phyloP scores from a whole-genome alignment of 64 coral and sea anemone species.

The Hydrozoanthus tunicans region DNA sequence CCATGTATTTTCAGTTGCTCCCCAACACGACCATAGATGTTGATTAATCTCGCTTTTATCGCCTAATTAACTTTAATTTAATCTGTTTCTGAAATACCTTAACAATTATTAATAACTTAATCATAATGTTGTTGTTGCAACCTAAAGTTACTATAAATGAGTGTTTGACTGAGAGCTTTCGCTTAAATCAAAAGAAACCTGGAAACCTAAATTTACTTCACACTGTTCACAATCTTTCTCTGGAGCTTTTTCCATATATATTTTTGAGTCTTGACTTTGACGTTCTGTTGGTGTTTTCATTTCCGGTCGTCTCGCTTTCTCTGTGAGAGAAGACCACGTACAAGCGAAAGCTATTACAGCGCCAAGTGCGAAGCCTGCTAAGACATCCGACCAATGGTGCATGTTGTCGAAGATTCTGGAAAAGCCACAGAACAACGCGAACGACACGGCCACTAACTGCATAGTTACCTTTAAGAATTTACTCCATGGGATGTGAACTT shows the following conservation, averaged over 20 bases:
- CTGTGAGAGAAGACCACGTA: background rate
- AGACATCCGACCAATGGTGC: constrained; percentile 43
- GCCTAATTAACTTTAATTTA: too few species aligned
- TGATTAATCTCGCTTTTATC: too few species aligned
- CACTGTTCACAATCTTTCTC: background rate
- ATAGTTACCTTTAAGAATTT: constrained; percentile 31
- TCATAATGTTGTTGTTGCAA: too few species aligned
- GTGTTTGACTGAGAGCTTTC: background rate
- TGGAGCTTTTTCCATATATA: background rate
- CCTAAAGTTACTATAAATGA: background rate
- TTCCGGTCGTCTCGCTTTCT: background rate
- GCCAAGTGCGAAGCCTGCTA: constrained; percentile 29
- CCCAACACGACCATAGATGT: too few species aligned
- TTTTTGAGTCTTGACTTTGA: too few species aligned
- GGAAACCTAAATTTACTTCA: background rate
- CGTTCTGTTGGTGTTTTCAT: background rate
- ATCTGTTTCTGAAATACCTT: too few species aligned
- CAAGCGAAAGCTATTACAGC: background rate
- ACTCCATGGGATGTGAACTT: constrained; percentile 6
- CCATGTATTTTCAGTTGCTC: too few species aligned
- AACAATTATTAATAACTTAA: too few species aligned
- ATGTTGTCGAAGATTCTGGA: constrained; percentile 49
- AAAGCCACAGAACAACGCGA: constrained; percentile 20
- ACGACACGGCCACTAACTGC: background rate
- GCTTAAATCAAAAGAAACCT: background rate